phyloP scores from a whole-genome alignment of 2,888 invertebrate genomes.

The Argynnis bischoffii region DNA sequence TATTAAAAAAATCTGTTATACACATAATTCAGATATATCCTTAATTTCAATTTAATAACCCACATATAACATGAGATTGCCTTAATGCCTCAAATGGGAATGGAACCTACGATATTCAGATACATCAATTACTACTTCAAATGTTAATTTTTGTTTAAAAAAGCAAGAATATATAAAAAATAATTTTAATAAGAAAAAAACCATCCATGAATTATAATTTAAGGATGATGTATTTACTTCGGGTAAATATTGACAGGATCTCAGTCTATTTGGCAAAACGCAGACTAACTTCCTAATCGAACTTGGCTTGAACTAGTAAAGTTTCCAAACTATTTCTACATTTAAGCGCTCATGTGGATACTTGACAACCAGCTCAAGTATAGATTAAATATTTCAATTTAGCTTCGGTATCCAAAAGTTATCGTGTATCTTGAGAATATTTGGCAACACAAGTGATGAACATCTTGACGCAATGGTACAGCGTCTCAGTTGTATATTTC shows the following conservation, averaged over 20 bases:
- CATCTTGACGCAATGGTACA: too few relatives aligned
- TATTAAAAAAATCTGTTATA: neutral
- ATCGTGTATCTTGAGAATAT: neutral
- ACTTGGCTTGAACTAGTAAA: slow-evolving; percentile 39
- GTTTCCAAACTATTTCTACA: slow-evolving; percentile 41
- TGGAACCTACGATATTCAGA: too few relatives aligned
- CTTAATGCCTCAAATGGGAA: too few relatives aligned
- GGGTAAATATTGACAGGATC: slow-evolving; percentile 40
- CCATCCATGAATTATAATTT: slow-evolving; percentile 7
- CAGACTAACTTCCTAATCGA: slow-evolving; percentile 43
- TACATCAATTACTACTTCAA: too few relatives aligned
- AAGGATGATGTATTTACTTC: slow-evolving; percentile 18
- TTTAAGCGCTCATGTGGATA: slow-evolving; percentile 36
- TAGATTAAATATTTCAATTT: slow-evolving; percentile 33
- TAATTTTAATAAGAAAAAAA: neutral
- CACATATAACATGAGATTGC: neutral
- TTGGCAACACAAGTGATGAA: neutral
- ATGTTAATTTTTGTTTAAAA: too few relatives aligned
- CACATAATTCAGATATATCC: too few relatives aligned
- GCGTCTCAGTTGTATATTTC: too few relatives aligned
- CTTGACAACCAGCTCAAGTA: slow-evolving; percentile 33
- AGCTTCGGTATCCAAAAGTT: slow-evolving; percentile 6
- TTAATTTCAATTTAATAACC: too few relatives aligned
- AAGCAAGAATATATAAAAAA: too few relatives aligned
- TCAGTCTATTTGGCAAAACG: slow-evolving; percentile 39